Base-by-base conservation (phyloP, 2,888 invertebrate species). In the Adela reaumurella region DNA sequence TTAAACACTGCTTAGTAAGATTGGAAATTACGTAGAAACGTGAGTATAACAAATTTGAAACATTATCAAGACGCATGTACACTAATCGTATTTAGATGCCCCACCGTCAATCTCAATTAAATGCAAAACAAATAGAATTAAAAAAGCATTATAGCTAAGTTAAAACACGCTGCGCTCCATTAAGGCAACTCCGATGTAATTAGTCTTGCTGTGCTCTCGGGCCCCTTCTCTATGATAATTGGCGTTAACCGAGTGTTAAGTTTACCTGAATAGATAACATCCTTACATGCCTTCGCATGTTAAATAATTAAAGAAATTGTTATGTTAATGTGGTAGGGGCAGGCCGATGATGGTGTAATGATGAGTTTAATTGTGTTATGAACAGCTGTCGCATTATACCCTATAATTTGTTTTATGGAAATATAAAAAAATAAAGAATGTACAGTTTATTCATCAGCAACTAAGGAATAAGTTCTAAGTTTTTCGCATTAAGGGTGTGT, bases 91-190 rank as follows among this genome's bases (percentile, higher is more conserved):
- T 24, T 24, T 24, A 35, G 35, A 8, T 35, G 11, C 14, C 3
- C 35, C 35, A 35, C 14, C 35, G 72, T 74, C 72, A 70, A 70
- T 64, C 61, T 60, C 63, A 69, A 70, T 74, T 72, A 73, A 71
- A 74, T 74, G 66, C 64, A 70, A 73, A 66, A 57, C 62, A 60
- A 67, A 68, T 72, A 72, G 74, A 70, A 77, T 77, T 76, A 74
- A 69, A 74, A 73, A 70, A 59, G 56, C 68, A 74, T 76, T 67
- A 71, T n/a, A n/a, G n/a, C n/a, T n/a, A n/a, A n/a, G n/a, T n/a
- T n/a, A 35, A 35, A 35, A 35, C 35, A 35, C 35, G 35, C n/a
- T 35, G 6, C 35, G 3, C 35, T 8, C 4, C 24, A 24, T 24
- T 24, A 24, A 24, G 8, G 5, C 24, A 8, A 8, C 24, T 3